Conservation (phyloP, 2,113 vertebrate genomes). For the Platanista minor region DNA sequence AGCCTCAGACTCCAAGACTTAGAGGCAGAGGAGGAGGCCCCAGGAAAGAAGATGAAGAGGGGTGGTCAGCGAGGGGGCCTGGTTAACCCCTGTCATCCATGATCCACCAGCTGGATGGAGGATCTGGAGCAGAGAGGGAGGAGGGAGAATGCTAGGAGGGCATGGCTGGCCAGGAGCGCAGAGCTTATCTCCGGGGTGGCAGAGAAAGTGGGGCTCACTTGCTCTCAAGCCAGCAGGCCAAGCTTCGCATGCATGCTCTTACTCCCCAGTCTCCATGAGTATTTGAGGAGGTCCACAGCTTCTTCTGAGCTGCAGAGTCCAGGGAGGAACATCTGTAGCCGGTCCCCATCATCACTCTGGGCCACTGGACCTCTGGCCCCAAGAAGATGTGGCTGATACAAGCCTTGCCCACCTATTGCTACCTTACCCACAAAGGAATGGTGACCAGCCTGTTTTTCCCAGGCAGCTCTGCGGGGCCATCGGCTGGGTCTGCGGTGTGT, state of each 20-base stretch:
- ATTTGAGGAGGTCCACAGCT: neutral
- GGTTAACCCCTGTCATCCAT: neutral
- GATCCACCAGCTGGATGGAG: neutral
- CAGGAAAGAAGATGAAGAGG: neutral
- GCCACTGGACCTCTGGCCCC: neutral
- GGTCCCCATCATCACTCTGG: neutral
- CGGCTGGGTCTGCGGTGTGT: accelerated
- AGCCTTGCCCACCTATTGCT: neutral
- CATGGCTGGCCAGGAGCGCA: neutral
- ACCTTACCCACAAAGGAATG: neutral
- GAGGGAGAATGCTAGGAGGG: neutral
- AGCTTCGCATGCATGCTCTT: neutral
- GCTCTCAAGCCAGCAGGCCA: neutral
- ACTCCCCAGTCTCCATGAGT: neutral
- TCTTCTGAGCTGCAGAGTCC: neutral
- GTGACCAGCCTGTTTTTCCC: neutral
- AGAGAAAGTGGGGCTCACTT: neutral
- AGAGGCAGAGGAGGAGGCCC: neutral
- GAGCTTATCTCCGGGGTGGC: neutral
- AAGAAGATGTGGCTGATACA: neutral
- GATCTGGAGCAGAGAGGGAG: neutral
- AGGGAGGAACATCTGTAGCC: neutral
- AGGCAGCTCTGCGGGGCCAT: neutral
- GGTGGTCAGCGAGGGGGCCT: no score
- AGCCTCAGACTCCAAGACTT: neutral